Evolutionary conservation across 2,113 vertebrate genomes (phyloP).

Genomic region (Rhadina sibilatrix): DNA sequence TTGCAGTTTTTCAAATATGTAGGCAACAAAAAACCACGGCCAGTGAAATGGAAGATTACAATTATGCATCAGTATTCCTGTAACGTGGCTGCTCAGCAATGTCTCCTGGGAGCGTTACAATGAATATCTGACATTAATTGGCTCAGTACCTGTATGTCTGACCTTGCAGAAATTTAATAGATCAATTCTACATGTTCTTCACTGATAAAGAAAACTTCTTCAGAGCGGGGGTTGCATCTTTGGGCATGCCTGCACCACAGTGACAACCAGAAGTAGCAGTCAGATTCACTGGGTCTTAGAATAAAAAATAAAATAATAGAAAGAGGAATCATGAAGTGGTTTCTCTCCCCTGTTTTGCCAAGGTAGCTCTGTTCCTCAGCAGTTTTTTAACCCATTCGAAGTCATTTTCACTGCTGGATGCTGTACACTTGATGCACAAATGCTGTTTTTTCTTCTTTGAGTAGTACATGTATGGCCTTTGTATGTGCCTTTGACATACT

Average conservation of each 20-base stretch:
- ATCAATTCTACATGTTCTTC: conserved; percentile 39
- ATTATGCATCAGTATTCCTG: conserved; percentile 75
- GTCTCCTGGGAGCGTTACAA: conserved; percentile 70
- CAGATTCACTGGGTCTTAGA: background rate
- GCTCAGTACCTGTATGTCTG: conserved; percentile 65
- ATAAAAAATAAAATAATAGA: background rate
- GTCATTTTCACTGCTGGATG: background rate
- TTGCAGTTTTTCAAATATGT: background rate
- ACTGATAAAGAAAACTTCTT: conserved; percentile 31
- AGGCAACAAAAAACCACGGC: conserved; percentile 52
- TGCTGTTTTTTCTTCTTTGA: background rate
- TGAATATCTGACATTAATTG: conserved; percentile 76
- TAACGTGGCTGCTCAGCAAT: conserved; percentile 49
- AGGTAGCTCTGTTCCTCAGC: background rate
- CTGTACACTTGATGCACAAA: background rate
- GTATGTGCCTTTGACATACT: background rate
- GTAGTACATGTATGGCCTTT: background rate
- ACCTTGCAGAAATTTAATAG: conserved; percentile 72
- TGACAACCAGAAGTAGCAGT: background rate
- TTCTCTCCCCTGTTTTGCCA: background rate
- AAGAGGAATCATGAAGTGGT: background rate
- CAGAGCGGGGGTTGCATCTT: background rate
- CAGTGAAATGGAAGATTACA: conserved; percentile 69
- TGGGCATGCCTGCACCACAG: background rate
- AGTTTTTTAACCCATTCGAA: background rate